Percentiles rank a stretch among this genome's conserved stretches.
Evolutionary conservation across 2,797 vertebrate species (phyloP).

Genomic region (Malacoctenus gilli): DNA sequence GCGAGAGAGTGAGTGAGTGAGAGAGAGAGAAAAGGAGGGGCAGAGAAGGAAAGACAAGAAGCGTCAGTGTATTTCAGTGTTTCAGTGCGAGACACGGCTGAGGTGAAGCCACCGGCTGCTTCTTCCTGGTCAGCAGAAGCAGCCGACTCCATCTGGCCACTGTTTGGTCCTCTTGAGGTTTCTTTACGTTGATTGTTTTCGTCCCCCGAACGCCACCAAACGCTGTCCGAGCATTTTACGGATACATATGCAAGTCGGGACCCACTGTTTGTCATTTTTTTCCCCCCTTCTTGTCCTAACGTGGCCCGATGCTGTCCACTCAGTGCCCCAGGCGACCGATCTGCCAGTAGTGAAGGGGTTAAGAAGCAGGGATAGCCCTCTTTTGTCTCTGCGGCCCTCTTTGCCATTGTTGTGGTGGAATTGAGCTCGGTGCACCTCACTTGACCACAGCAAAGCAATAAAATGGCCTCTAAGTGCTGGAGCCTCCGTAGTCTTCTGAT

Average conservation of each 20-base stretch:
- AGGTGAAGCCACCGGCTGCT: conserved; percentile 59
- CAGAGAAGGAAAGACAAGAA: conserved; percentile 33
- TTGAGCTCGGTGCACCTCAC: conserved; percentile 86
- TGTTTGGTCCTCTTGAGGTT: conserved; percentile 25
- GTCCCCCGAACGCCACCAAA: conserved; percentile 3
- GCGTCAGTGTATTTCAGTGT: conserved; percentile 58
- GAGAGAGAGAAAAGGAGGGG: conserved; percentile 6
- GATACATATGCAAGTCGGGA: conserved; percentile 28
- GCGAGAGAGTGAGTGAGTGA: conserved; percentile 22
- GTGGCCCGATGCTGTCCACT: conserved; percentile 46
- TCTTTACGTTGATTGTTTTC: conserved; percentile 24
- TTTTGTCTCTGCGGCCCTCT: conserved; percentile 85
- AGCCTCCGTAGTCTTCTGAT: conserved; percentile 76
- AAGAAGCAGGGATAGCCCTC: conserved; percentile 83
- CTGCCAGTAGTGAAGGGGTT: conserved; percentile 78
- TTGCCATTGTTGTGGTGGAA: conserved; percentile 85
- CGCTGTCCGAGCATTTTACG: background rate
- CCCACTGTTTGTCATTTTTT: conserved; percentile 49
- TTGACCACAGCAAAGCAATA: conserved; percentile 87
- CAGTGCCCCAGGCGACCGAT: conserved; percentile 61
- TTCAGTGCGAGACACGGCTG: conserved; percentile 53
- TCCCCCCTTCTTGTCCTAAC: conserved; percentile 42
- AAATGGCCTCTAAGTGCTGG: conserved; percentile 84
- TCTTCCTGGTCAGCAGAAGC: conserved; percentile 53
- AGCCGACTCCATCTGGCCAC: conserved; percentile 31